Evolutionary conservation across 2,113 vertebrate species (phyloP), one percentile per base, ranked within the genome.

Genomic region (Columbina picui): DNA sequence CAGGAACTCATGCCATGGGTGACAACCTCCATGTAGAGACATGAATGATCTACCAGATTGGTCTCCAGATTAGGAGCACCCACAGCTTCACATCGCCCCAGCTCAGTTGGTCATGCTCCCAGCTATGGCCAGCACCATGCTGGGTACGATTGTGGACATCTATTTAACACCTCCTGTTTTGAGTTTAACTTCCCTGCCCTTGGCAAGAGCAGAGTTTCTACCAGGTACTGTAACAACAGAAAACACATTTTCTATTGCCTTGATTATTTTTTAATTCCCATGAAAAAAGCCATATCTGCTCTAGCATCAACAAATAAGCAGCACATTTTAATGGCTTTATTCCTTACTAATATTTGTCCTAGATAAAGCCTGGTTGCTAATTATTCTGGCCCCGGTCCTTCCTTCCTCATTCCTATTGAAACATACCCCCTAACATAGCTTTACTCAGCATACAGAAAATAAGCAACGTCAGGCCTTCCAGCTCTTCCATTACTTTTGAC

Each of bases 401-500:
- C 45, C 53, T 91, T 59, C 55, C 78, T 87, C 63, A 70, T 43
- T 71, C 36, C 67, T 41, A 26, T 45, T 83, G 39, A 74, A 80
- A 63, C 20, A 55, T 43, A 59, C 2, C 4, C 55, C 29, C 26
- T 69, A 60, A 77, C 4, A 2, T 20, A 91, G 32, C 65, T 93
- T 89, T 80, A 83, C 84, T 70, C 64, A 92, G 60, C 74, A 80
- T 22, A 52, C 7, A 71, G 82, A 59, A 65, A 79, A 85, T 45
- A 29, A 87, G 89, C 67, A 30, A 49, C 14, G 55, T 89, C 84
- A 91, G 78, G 71, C 67, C 60, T 94, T 91, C 55, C 63, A 36
- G 34, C 32, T 77, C 56, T 83, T 93, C 71, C 45, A 85, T 83
- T 95, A 77, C 57, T 84, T 91, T 91, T 95, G 85, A 76, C 57